Evolutionary conservation across 2,888 invertebrate species (phyloP), one percentile per base, ranked within the genome.

Genomic region (Piscicola geometra): DNA sequence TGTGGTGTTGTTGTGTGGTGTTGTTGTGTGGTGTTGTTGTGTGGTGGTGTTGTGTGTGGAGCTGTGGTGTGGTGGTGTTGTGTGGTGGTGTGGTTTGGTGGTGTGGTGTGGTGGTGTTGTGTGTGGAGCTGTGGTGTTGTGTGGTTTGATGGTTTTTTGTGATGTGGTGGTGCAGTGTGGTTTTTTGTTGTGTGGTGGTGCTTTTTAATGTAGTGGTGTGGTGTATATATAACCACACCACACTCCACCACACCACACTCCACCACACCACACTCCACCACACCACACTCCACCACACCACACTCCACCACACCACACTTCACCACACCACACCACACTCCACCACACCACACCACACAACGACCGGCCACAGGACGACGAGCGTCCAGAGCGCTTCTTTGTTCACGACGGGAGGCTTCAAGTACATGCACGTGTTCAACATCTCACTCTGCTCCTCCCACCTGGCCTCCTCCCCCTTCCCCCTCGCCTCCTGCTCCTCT

Each of bases 361-460:
- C 35, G 15, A 47, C 50, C 36, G 5, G 12, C 47, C 25, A 1
- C 66, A 76, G 76, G 25, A 33, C 47, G 12, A 64, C 35, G 21
- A 47, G 30, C 2, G 70, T 77, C 33, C 36, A 60, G 21, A 84
- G 84, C 5, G 80, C 81, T 21, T 79, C 80, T 2, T 79, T 85
- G 79, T 85, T 85, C 78, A 84, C 84, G 5, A 85, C 87, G 0
- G 86, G 86, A 79, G 88, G 88, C n/a, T 87, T 87, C 32, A 86
- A 87, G 81, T 88, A 87, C 80, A 87, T 84, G 81, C 88, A 88
- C 81, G 82, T 86, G 35, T 88, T 88, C 81, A 87, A 88, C 81
- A 84, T 88, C 56, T 86, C 86, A 71, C 83, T 88, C 32, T 88
- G 88, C 83, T 86, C 86, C 12, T 81, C 82, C 47, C 64, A 70